Base-by-base conservation (phyloP, 2,797 vertebrate species). In the Poliocrania exsul region DNA sequence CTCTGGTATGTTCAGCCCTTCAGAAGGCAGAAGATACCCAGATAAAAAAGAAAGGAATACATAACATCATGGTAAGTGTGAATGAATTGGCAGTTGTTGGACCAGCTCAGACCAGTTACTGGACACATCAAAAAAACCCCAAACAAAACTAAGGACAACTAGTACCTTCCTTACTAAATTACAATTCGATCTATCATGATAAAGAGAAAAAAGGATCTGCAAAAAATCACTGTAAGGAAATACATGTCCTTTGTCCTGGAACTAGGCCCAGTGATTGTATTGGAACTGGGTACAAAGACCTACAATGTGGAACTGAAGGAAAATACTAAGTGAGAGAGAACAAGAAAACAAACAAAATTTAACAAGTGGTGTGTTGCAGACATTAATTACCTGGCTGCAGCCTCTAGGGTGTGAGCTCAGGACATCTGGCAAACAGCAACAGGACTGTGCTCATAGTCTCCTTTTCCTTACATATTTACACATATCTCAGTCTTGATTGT, bases 311-410 rank as follows among this genome's bases (percentile, higher is more conserved):
- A 92, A 77, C 71, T n/a, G 66, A 16, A 73, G 38, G 51, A 73
- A 90, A 92, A 75, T 73, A 90, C 61, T 35, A 80, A 56, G 49
- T 90, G 90, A 80, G 81, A 87, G 62, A 82, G 67, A 89, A 87
- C 46, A 90, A 77, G 78, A 80, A 89, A 94, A 74, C 71, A 81
- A 95, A 60, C 37, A 54, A 69, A 53, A 87, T 85, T 33, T 78
- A 90, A 85, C 57, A 77, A 51, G 71, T 80, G 71, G 42, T 7
- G 31, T 80, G 71, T 54, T 87, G 84, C 71, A 95, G 71, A 80
- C 92, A 92, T 89, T 74, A 89, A 90, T 95, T 82, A 87, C 57
- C 42, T 61, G 60, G 26, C 83, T 85, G 60, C 67, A 73, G 53
- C 60, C 90, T 66, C 74, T 9, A 4, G 86, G 67, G 74, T 65